Evolutionary conservation across 1,140 invertebrate species (phyloP).

Genomic region (Hesperophylax magnus): DNA sequence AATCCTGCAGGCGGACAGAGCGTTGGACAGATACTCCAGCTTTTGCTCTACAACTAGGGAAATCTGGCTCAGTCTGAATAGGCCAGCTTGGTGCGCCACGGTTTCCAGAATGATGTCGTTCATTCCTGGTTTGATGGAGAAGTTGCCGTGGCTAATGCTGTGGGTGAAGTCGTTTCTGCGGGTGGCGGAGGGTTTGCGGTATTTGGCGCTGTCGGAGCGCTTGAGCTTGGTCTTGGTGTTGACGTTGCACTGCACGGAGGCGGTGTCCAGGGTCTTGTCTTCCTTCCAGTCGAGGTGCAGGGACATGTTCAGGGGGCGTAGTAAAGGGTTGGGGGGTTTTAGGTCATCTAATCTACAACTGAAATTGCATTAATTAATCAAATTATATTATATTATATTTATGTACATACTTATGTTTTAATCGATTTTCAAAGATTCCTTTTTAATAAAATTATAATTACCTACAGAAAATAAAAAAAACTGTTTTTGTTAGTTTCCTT

Average conservation of each 20-base stretch:
- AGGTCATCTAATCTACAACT: slow-evolving; percentile 73
- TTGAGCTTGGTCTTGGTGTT: slow-evolving; percentile 70
- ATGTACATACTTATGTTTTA: background rate
- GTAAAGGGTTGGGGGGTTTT: slow-evolving; percentile 72
- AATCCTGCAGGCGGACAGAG: slow-evolving; percentile 63
- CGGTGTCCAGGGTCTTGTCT: slow-evolving; percentile 81
- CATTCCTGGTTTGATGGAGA: slow-evolving; percentile 76
- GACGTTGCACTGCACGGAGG: slow-evolving; percentile 75
- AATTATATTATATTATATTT: too few relatives aligned
- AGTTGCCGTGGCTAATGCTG: slow-evolving; percentile 71
- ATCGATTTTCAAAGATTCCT: too few relatives aligned
- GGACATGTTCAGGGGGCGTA: slow-evolving; percentile 77
- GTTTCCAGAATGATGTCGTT: slow-evolving; percentile 79
- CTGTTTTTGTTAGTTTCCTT: too few relatives aligned
- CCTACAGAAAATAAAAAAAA: too few relatives aligned
- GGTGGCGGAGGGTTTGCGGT: slow-evolving; percentile 71
- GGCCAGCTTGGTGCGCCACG: slow-evolving; percentile 73
- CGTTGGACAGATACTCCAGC: slow-evolving; percentile 76
- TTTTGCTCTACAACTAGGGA: slow-evolving; percentile 74
- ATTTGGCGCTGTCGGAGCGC: slow-evolving; percentile 74
- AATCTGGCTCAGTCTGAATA: slow-evolving; percentile 74
- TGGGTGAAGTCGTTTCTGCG: slow-evolving; percentile 76
- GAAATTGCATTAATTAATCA: slow-evolving; percentile 22
- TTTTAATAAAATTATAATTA: too few relatives aligned
- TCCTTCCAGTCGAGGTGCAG: slow-evolving; percentile 84